Percentiles rank a stretch among this genome's conserved stretches.
phyloP scores from a whole-genome alignment of 2,113 vertebrate genomes.

The Tursiops truncatus region DNA sequence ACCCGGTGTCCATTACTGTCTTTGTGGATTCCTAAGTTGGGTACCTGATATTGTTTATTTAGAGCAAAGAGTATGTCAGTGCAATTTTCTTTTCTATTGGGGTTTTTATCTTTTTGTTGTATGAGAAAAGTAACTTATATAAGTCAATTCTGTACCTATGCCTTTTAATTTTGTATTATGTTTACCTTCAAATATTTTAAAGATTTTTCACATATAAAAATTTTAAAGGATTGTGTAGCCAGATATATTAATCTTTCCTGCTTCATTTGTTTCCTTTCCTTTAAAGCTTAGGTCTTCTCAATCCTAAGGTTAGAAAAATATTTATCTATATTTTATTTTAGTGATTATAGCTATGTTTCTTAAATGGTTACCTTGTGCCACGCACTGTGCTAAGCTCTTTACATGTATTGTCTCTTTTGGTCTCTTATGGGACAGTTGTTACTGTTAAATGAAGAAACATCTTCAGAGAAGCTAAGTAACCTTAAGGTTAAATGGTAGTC shows the following conservation, averaged over 20 bases:
- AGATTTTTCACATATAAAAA: background rate
- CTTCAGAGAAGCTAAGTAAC: background rate
- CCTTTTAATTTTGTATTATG: background rate
- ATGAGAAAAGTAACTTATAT: background rate
- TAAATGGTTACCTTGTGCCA: background rate
- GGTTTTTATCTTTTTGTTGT: constrained; percentile 19
- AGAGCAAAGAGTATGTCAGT: background rate
- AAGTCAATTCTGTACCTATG: background rate
- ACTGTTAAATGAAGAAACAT: background rate
- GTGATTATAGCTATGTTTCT: constrained; percentile 5
- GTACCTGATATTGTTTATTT: background rate
- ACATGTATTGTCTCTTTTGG: background rate
- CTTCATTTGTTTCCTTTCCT: constrained; percentile 38
- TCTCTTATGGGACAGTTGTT: background rate
- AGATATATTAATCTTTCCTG: background rate
- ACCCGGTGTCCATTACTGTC: background rate
- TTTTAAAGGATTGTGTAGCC: background rate
- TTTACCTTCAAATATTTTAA: background rate
- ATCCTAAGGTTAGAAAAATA: background rate
- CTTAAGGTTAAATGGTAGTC: background rate
- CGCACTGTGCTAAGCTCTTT: background rate
- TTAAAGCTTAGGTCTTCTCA: background rate
- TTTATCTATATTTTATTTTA: background rate
- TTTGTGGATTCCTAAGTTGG: background rate
- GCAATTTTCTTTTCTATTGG: background rate